Evolutionary conservation across 1,140 invertebrate genomes (phyloP).

Genomic region (Stenopsyche tienmushanensis): DNA sequence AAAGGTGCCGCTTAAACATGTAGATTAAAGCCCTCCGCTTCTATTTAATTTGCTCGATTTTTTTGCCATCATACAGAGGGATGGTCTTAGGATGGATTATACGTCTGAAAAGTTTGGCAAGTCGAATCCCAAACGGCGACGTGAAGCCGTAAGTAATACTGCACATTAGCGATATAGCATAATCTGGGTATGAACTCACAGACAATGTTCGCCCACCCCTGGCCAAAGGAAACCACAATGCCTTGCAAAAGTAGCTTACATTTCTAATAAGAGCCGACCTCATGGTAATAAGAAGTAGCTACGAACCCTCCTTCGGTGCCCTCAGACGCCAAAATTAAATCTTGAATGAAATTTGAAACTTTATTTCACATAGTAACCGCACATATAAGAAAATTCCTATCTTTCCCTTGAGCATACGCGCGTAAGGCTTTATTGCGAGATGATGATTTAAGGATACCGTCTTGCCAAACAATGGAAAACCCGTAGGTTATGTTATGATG

Average conservation of each 20-base stretch:
- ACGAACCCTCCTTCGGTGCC: background rate
- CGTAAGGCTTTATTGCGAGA: constrained; percentile 38
- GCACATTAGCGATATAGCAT: no score
- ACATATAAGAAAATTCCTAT: constrained; percentile 38
- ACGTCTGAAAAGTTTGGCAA: constrained; percentile 18
- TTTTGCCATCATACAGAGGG: background rate
- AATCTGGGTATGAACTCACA: no score
- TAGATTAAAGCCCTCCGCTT: constrained; percentile 10
- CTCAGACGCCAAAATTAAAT: constrained; percentile 47
- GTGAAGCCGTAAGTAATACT: constrained; percentile 14
- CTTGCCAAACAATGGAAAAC: constrained; percentile 36
- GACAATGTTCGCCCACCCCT: no score
- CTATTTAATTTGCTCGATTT: background rate
- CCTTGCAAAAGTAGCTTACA: constrained; percentile 35
- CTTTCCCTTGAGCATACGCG: background rate
- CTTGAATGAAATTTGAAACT: constrained; percentile 54
- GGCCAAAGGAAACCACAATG: constrained; percentile 36
- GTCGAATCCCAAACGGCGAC: constrained; percentile 9
- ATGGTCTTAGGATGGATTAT: background rate
- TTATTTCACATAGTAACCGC: constrained; percentile 40
- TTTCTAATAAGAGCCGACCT: constrained; percentile 36
- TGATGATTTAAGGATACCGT: constrained; percentile 41
- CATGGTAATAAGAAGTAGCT: constrained; percentile 14
- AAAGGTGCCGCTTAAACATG: constrained; percentile 26
- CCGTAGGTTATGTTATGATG: constrained; percentile 14